phyloP scores from a whole-genome alignment of 2,797 vertebrate species.

The Simalia tracyae region DNA sequence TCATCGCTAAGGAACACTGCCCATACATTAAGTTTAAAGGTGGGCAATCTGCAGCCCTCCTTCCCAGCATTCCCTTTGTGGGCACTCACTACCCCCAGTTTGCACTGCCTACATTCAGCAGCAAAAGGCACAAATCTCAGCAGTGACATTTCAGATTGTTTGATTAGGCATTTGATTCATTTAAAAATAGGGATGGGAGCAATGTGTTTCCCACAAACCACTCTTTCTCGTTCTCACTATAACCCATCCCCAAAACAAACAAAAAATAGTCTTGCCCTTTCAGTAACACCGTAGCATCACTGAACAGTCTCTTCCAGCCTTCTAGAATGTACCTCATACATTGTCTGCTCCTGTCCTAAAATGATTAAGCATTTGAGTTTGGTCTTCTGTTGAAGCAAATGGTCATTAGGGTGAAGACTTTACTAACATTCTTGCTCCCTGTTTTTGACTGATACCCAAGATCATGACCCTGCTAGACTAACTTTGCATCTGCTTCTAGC shows the following conservation, averaged over 20 bases:
- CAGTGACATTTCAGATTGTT: too few relatives aligned
- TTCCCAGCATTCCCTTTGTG: too few relatives aligned
- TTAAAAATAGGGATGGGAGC: too few relatives aligned
- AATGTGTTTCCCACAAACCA: too few relatives aligned
- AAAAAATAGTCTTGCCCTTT: neutral
- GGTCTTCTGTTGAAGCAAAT: neutral
- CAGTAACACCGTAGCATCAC: neutral
- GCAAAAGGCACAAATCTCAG: too few relatives aligned
- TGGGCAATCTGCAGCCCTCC: too few relatives aligned
- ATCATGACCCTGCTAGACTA: neutral
- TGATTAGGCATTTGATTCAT: too few relatives aligned
- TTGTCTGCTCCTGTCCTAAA: neutral
- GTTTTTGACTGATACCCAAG: neutral
- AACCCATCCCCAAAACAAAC: neutral
- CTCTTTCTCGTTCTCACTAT: neutral
- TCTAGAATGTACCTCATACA: neutral
- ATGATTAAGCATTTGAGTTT: neutral
- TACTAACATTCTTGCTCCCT: neutral
- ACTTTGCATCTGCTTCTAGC: neutral
- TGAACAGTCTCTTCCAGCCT: neutral
- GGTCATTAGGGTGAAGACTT: neutral
- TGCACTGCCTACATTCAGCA: too few relatives aligned
- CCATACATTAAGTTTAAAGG: neutral
- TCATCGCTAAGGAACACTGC: neutral
- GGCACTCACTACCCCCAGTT: too few relatives aligned